Percentiles rank a stretch among this genome's conserved stretches.
Conservation (phyloP, 1,140 invertebrate genomes). For the Meteorus sp. region DNA sequence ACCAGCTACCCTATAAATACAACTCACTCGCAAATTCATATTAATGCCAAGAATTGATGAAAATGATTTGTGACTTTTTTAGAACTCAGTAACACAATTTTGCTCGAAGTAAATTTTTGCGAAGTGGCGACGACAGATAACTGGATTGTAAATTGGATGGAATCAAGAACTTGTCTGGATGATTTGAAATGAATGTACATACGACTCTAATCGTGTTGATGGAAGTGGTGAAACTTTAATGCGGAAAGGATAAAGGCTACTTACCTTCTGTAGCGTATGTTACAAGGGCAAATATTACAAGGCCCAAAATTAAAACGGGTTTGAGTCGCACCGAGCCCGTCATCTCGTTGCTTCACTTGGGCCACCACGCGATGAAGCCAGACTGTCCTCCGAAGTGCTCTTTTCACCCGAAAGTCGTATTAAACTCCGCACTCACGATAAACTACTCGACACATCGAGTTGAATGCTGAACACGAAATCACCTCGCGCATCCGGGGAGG, state of each 20-base stretch:
- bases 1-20: conserved; percentile 26
- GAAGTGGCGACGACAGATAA: too few species aligned
- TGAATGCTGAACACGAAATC: conserved; percentile 40
- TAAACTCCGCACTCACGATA: conserved; percentile 51
- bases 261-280: conserved; percentile 54
- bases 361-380: conserved; percentile 54
- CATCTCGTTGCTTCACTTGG: conserved; percentile 51
- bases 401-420: conserved; percentile 49
- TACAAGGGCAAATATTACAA: conserved; percentile 52
- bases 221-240: too few species aligned
- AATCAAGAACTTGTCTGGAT: too few species aligned
- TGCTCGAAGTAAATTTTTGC: too few species aligned
- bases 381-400: conserved; percentile 38
- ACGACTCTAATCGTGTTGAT: too few species aligned
- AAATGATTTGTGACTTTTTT: not conserved
- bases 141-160: too few species aligned
- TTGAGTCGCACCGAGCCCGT: conserved; percentile 53
- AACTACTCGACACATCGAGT: conserved; percentile 45
- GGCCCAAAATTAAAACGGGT: conserved; percentile 51
- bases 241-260: too few species aligned
- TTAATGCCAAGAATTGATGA: conserved; percentile 16
- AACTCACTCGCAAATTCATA: conserved; percentile 12
- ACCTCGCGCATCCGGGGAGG: conserved; percentile 14
- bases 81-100: too few species aligned
- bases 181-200: too few species aligned